phyloP scores from a whole-genome alignment of 1,140 invertebrate species.

The Drosophila kepulauana region DNA sequence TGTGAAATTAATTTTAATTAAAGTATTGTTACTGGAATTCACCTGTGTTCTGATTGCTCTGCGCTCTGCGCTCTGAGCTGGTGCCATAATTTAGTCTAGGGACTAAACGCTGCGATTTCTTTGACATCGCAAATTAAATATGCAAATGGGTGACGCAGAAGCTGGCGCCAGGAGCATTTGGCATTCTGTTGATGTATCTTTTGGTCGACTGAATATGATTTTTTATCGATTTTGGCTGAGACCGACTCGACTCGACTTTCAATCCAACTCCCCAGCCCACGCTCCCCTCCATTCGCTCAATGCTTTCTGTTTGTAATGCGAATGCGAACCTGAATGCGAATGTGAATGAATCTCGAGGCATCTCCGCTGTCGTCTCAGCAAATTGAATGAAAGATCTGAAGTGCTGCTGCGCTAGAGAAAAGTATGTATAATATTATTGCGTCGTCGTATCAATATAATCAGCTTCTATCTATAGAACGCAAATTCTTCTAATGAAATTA shows the following conservation, averaged over 20 bases:
- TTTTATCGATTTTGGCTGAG: constrained; percentile 46
- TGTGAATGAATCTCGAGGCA: constrained; percentile 10
- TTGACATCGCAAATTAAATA: constrained; percentile 52
- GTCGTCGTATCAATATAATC: constrained; percentile 19
- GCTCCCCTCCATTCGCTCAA: not conserved
- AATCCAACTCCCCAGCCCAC: constrained; percentile 4
- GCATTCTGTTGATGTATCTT: constrained; percentile 42
- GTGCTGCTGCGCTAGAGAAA: not conserved
- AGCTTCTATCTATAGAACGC: constrained; percentile 16
- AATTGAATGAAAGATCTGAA: constrained; percentile 40
- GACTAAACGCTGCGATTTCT: constrained; percentile 30
- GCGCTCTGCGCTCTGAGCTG: not conserved
- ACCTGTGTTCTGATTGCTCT: constrained; percentile 3
- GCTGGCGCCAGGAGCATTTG: constrained; percentile 41
- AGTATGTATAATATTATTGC: constrained; percentile 6
- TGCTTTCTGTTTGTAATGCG: too few relatives aligned
- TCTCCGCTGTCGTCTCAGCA: constrained; percentile 14
- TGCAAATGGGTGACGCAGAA: constrained; percentile 44
- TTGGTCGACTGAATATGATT: constrained; percentile 49
- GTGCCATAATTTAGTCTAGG: constrained; percentile 14
- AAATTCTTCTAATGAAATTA: constrained; percentile 46
- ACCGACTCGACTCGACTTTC: constrained; percentile 11
- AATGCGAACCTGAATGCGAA: not conserved
- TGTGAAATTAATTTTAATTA: constrained; percentile 33
- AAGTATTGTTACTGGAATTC: constrained; percentile 4